These are phyloP conservation scores for Phenacoccus solenopsis DNA, from an alignment of 1,140 invertebrate species.

Conservation along the genomic window DNA sequence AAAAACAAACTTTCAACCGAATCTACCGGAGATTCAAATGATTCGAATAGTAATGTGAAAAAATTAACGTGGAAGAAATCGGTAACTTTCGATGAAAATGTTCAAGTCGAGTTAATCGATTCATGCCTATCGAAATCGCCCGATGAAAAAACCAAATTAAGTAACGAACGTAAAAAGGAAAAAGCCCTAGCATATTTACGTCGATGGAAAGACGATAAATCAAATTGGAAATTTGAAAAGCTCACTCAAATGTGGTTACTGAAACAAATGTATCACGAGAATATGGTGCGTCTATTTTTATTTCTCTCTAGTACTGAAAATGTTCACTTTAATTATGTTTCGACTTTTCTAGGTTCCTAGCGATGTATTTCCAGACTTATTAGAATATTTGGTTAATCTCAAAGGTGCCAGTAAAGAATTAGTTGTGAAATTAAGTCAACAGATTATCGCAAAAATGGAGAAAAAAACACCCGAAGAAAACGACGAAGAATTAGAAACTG, in stretches of 20 bases:
- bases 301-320: neutral
- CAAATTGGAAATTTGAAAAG: neutral
- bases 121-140: neutral
- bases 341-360: neutral
- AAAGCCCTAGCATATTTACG: neutral
- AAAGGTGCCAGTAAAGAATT: neutral
- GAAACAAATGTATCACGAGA: neutral
- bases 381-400: neutral
- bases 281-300: neutral
- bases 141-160: neutral
- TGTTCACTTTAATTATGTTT: neutral
- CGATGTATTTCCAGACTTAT: neutral
- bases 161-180: neutral
- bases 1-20: too few relatives aligned
- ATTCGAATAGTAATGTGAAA: neutral
- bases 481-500: neutral
- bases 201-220: neutral
- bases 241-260: neutral
- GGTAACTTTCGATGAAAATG: neutral
- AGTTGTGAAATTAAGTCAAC: neutral
- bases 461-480: neutral
- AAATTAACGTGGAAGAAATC: neutral
- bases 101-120: neutral
- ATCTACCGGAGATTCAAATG: neutral
- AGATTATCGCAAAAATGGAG: neutral